Conservation (phyloP, 2,113 vertebrate genomes). For the Apistogramma diplotaenia region DNA sequence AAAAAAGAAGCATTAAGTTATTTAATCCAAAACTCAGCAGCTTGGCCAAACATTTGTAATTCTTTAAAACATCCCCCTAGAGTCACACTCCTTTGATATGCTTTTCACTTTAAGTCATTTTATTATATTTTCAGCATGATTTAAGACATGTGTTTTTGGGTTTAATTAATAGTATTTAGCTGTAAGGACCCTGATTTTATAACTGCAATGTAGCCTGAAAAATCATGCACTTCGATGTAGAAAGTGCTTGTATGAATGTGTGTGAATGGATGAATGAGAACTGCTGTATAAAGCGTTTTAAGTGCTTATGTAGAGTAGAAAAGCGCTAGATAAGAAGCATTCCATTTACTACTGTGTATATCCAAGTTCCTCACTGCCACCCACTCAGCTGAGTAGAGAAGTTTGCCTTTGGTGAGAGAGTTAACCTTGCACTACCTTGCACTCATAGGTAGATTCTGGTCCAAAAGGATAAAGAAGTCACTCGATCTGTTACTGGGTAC, state of each 20-base stretch:
- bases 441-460: not conserved
- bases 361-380: not conserved
- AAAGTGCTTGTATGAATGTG: not conserved
- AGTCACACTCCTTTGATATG: not conserved
- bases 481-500: not conserved
- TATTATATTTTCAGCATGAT: not conserved
- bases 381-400: not conserved
- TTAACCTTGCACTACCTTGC: not conserved
- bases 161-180: not conserved
- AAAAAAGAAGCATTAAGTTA: not conserved
- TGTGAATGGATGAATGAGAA: not conserved
- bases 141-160: not conserved
- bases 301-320: not conserved
- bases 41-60: not conserved
- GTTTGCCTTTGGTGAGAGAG: not conserved
- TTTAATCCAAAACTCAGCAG: not conserved
- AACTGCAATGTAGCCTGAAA: not conserved
- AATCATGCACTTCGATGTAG: not conserved
- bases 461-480: not conserved
- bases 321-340: not conserved
- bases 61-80: not conserved
- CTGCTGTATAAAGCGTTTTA: not conserved
- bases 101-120: not conserved
- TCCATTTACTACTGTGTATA: not conserved
- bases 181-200: not conserved